Percentiles rank a stretch among this genome's conserved stretches.
Evolutionary conservation across 2,797 vertebrate species (phyloP).

Genomic region (Enteromius treurensis): DNA sequence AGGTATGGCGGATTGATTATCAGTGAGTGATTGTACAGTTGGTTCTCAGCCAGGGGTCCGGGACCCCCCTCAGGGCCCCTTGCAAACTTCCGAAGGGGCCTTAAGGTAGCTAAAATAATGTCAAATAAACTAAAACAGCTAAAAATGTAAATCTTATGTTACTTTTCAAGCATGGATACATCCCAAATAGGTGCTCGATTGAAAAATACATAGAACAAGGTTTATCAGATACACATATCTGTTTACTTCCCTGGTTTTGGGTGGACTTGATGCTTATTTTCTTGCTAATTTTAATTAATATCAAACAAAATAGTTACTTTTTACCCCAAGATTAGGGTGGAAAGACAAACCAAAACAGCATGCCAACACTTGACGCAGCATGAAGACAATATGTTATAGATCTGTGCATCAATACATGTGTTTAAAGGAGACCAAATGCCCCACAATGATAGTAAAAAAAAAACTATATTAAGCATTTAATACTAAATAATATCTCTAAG

Average conservation of each 20-base stretch:
- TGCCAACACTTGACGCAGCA: neutral
- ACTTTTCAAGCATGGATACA: neutral
- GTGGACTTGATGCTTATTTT: neutral
- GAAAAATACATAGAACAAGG: too few relatives aligned
- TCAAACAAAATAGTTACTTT: neutral
- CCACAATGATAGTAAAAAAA: neutral
- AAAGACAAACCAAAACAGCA: neutral
- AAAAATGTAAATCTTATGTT: neutral
- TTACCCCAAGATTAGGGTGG: neutral
- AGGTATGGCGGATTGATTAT: constrained; percentile 77
- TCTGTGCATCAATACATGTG: neutral
- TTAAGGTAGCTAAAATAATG: neutral
- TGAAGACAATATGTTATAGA: neutral
- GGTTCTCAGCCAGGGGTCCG: neutral
- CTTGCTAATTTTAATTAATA: neutral
- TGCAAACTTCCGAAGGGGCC: neutral
- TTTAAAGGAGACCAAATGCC: neutral
- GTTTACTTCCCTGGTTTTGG: neutral
- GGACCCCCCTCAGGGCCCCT: neutral
- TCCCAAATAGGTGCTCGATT: too few relatives aligned
- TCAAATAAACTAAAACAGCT: neutral
- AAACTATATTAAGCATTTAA: neutral
- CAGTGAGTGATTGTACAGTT: constrained; percentile 45
- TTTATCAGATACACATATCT: too few relatives aligned
- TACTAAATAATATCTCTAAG: neutral